Base-by-base conservation (phyloP, 2,888 invertebrate species). In the Chalcosyrphus nemorum region DNA sequence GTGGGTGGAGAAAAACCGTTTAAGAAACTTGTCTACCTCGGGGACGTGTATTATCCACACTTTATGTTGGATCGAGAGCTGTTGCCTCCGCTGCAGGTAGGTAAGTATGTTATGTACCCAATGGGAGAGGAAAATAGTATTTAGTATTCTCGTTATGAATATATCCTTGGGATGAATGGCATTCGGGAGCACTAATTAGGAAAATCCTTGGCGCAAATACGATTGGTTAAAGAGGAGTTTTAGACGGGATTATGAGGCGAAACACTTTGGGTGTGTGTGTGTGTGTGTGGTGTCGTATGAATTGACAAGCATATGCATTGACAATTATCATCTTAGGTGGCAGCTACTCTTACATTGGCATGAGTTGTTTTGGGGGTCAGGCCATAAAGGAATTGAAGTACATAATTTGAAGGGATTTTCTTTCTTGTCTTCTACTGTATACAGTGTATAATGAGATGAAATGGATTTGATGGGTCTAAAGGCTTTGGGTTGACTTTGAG, bases 101-200 rank as follows among this genome's bases (percentile, higher is more conserved):
- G n/a, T n/a, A n/a, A n/a, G 3, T 29, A 29, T 9, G 9, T 32
- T 24, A n/a, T 32, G 32, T 32, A 45, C 41, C 13, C 57, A 45
- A 35, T 43, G n/a, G 17, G 15, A 29, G 27, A n/a, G 24, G 32
- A 59, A 59, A 61, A 35, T 54, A 59, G 50, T 65, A 80, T 80
- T 66, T 50, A 59, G 72, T 80, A 35, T 57, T 59, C 72, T 71
- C 71, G 47, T 78, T 80, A 80, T 65, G 78, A 78, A 71, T 78
- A 52, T 72, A 78, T 71, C 71, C 80, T 74, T 74, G 45, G 61
- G 68, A 74, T 68, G 71, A 78, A 78, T 78, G 61, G 54, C 74
- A 80, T 74, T 74, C 47, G 61, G 66, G 52, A 56, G 56, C 59
- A 61, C 57, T 74, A 80, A 80, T 80, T 80, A 80, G 71, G 59